Evolutionary conservation across 2,113 vertebrate species (phyloP).

Genomic region (Mus musculus): DNA sequence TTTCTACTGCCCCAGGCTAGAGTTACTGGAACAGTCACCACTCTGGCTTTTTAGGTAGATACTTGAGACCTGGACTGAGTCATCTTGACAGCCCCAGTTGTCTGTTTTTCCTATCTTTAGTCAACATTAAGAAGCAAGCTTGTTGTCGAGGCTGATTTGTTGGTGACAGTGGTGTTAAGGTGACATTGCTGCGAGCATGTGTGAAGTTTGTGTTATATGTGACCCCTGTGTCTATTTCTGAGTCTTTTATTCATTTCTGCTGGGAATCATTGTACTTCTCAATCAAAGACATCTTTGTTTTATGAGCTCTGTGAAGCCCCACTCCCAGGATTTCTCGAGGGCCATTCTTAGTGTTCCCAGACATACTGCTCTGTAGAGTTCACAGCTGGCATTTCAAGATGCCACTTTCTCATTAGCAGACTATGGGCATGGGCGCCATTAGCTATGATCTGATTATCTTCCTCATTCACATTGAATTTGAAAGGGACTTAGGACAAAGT

Average conservation of each 20-base stretch:
- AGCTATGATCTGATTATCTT: constrained; percentile 71
- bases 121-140: not conserved
- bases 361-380: not conserved
- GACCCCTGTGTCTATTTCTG: not conserved
- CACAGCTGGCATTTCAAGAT: not conserved
- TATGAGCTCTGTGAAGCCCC: not conserved
- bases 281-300: not conserved
- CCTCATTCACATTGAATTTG: constrained; percentile 52
- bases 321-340: not conserved
- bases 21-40: not conserved
- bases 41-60: too few relatives aligned
- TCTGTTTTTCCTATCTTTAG: not conserved
- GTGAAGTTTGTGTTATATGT: rapidly evolving
- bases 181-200: not conserved
- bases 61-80: not conserved
- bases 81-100: not conserved
- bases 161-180: constrained; percentile 33
- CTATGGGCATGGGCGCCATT: constrained; percentile 33
- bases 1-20: not conserved
- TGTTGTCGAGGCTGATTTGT: constrained; percentile 29
- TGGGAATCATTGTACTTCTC: not conserved
- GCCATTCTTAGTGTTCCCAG: not conserved
- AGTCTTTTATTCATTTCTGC: not conserved
- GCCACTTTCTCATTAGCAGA: constrained; percentile 62
- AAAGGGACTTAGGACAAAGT: constrained; percentile 68